phyloP scores from a whole-genome alignment of 2,113 vertebrate species.

The Callipepla californica region DNA sequence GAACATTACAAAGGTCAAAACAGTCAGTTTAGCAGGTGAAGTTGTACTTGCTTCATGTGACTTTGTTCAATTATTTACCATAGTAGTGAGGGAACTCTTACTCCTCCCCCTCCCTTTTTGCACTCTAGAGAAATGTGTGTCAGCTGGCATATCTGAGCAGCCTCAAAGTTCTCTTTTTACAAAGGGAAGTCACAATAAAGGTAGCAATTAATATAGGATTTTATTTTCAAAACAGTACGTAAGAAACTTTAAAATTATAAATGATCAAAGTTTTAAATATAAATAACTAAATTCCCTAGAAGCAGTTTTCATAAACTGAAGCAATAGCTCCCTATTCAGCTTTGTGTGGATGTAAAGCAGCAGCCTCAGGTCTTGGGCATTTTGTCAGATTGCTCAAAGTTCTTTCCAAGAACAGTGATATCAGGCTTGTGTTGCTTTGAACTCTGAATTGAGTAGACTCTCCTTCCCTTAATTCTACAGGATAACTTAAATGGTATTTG shows the following conservation, averaged over 20 bases:
- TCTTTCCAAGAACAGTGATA: neutral
- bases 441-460: neutral
- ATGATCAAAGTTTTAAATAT: neutral
- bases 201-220: neutral
- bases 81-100: neutral
- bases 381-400: neutral
- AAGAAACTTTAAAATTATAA: neutral
- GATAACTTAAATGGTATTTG: neutral
- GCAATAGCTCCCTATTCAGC: neutral
- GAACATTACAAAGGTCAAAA: neutral
- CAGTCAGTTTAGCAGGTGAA: neutral
- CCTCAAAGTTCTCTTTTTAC: neutral
- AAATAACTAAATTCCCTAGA: neutral
- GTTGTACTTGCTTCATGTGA: neutral
- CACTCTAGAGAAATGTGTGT: neutral
- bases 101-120: neutral
- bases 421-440: neutral
- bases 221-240: neutral
- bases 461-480: neutral
- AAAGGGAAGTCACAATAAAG: neutral
- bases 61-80: slow-evolving; percentile 7
- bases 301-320: neutral
- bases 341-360: neutral
- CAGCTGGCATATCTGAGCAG: neutral
- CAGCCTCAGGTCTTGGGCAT: neutral